Evolutionary conservation across 2,113 vertebrate genomes (phyloP).

Genomic region (Alaudala cheleensis): DNA sequence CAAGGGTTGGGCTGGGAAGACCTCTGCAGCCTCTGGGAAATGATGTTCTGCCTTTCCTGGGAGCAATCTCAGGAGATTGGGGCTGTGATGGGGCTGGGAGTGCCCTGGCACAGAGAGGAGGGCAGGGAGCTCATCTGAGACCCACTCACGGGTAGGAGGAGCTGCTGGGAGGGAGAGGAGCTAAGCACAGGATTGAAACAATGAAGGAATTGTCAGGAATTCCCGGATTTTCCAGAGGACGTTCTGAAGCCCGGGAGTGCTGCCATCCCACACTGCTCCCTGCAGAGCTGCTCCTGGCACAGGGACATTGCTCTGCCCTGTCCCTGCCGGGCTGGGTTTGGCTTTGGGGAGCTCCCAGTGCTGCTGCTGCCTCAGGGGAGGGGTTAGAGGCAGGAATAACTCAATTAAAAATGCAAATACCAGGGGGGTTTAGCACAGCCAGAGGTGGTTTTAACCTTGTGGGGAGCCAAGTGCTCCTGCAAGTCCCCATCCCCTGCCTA

Average conservation of each 20-base stretch:
- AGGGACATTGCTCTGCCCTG: background rate
- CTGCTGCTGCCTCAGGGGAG: background rate
- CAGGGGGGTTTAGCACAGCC: background rate
- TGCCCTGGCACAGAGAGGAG: background rate
- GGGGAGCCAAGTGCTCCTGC: background rate
- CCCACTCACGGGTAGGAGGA: background rate
- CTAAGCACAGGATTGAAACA: background rate
- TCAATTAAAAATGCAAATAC: background rate
- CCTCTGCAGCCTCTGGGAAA: background rate
- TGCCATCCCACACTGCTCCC: background rate
- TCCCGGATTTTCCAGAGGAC: fast-evolving
- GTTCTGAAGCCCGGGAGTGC: background rate
- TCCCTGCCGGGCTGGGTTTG: background rate
- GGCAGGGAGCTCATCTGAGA: fast-evolving
- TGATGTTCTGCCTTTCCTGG: background rate
- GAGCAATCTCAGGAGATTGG: fast-evolving
- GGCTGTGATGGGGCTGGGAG: background rate
- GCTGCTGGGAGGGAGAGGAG: background rate
- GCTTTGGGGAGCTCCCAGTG: background rate
- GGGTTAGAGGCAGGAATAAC: background rate
- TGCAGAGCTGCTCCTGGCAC: background rate
- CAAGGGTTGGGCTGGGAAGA: background rate
- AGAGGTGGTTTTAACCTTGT: background rate
- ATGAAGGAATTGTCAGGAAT: background rate
- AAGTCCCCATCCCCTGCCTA: background rate